phyloP scores from a whole-genome alignment of 2,797 vertebrate genomes.

The Gymnocypris eckloni region DNA sequence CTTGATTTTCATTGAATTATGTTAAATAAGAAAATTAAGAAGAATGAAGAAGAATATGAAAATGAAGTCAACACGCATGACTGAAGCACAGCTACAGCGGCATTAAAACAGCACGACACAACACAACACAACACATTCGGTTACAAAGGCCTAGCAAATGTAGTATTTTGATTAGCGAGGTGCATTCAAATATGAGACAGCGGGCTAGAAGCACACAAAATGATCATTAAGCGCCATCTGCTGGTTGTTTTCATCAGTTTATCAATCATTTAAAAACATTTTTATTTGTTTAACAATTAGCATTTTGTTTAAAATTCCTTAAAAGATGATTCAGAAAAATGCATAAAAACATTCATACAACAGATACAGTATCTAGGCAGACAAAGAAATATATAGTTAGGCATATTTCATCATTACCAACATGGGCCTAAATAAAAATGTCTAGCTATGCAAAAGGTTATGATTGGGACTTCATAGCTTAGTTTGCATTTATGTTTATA shows the following conservation, averaged over 20 bases:
- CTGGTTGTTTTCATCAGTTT: slow-evolving; percentile 7
- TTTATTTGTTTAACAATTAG: not conserved
- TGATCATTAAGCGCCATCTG: slow-evolving; percentile 37
- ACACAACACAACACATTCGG: not conserved
- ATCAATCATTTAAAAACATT: not conserved
- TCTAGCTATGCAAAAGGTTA: no score
- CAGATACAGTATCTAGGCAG: not conserved
- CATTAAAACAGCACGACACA: not conserved
- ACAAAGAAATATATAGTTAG: not conserved
- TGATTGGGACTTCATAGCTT: not conserved
- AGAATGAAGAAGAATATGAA: not conserved
- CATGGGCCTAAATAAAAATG: not conserved
- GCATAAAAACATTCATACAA: not conserved
- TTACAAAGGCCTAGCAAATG: not conserved
- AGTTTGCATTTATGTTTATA: not conserved
- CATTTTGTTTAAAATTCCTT: not conserved
- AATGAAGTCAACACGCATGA: not conserved
- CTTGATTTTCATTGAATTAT: not conserved
- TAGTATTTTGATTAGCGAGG: not conserved
- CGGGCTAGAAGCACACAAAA: not conserved
- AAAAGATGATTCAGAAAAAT: not conserved
- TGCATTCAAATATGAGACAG: not conserved
- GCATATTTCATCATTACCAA: no score
- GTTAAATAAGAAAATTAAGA: not conserved
- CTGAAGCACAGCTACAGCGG: not conserved